phyloP scores from a whole-genome alignment of 2,113 vertebrate species.

The Lophura nycthemera region DNA sequence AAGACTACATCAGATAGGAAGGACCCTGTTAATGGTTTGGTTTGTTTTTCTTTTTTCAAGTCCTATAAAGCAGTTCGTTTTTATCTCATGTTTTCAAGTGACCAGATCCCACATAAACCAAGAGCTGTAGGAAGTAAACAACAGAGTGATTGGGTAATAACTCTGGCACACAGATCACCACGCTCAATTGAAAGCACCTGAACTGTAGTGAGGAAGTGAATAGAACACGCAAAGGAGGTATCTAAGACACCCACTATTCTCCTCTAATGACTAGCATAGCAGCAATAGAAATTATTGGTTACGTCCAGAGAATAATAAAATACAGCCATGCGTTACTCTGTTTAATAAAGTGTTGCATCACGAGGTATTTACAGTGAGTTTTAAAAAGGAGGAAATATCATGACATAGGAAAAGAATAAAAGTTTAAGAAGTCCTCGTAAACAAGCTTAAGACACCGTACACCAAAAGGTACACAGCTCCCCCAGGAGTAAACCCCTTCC shows the following conservation, averaged over 20 bases:
- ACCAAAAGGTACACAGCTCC: background rate
- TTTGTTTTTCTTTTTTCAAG: background rate
- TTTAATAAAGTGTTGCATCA: constrained; percentile 42
- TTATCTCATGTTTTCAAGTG: background rate
- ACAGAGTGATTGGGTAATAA: constrained; percentile 36
- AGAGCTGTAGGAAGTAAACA: background rate
- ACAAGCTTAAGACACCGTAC: background rate
- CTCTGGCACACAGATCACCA: background rate
- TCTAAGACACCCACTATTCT: constrained; percentile 40
- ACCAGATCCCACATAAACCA: background rate
- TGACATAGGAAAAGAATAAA: background rate
- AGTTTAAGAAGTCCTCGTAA: background rate
- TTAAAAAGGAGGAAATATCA: background rate
- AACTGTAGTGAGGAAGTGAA: background rate
- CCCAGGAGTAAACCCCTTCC: constrained; percentile 10
- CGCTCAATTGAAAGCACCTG: background rate
- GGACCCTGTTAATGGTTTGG: background rate
- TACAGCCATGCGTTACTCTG: background rate
- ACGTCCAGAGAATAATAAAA: constrained; percentile 4
- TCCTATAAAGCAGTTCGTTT: background rate
- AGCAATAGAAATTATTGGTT: constrained; percentile 21
- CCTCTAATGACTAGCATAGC: background rate
- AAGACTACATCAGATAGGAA: background rate
- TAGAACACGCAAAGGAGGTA: constrained; percentile 11
- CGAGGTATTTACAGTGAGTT: constrained; percentile 12